Conservation (phyloP, 2,113 vertebrate genomes). For the Plecotus auritus region DNA sequence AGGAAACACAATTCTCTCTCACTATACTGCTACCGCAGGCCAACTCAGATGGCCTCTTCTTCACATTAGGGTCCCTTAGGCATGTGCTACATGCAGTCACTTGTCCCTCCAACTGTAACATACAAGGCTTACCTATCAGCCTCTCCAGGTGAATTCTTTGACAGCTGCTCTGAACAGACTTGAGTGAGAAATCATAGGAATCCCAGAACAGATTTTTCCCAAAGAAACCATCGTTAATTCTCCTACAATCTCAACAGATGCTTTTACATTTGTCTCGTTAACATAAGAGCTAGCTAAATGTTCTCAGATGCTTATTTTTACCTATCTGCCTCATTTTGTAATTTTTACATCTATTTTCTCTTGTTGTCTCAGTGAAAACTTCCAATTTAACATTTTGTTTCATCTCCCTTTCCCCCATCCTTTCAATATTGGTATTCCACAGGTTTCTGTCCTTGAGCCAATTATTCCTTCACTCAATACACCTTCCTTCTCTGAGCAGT, state of each 20-base stretch:
- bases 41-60: background rate
- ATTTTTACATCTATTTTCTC: background rate
- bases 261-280: background rate
- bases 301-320: background rate
- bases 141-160: background rate
- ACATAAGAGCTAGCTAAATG: background rate
- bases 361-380: background rate
- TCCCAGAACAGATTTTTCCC: background rate
- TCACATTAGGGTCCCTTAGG: background rate
- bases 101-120: background rate
- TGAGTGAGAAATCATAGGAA: background rate
- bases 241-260: background rate
- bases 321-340: background rate
- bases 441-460: conserved; percentile 24
- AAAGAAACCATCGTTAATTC: background rate
- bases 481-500: background rate
- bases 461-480: conserved; percentile 6
- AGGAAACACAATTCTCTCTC: background rate
- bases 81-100: background rate
- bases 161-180: background rate
- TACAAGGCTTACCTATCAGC: background rate
- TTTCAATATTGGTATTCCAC: background rate
- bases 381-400: background rate
- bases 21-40: too few species aligned
- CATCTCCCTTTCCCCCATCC: background rate